Evolutionary conservation across 1,140 invertebrate species (phyloP).

Genomic region (Brachystomella parvula): DNA sequence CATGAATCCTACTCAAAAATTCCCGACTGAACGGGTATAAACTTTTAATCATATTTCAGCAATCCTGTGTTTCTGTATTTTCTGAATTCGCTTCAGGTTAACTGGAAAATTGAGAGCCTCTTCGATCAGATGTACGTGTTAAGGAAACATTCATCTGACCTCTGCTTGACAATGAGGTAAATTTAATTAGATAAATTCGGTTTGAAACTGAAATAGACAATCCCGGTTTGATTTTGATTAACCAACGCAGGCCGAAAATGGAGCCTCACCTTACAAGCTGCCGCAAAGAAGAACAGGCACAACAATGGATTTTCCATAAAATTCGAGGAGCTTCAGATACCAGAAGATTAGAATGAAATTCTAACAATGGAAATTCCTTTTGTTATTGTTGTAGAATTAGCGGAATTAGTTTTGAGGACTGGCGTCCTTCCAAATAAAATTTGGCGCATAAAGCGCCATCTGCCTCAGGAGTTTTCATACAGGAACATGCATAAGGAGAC

Average conservation of each 20-base stretch:
- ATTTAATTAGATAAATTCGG: too few relatives aligned
- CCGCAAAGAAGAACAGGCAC: background rate
- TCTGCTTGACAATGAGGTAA: slow-evolving; percentile 7
- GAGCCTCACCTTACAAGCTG: background rate
- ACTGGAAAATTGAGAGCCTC: slow-evolving; percentile 9
- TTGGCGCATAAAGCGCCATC: too few relatives aligned
- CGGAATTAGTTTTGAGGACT: too few relatives aligned
- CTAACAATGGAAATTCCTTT: too few relatives aligned
- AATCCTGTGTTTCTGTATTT: too few relatives aligned
- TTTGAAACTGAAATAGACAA: background rate
- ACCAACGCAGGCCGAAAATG: background rate
- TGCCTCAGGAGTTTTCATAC: too few relatives aligned
- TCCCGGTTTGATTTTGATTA: background rate
- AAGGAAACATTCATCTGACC: background rate
- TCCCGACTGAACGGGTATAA: background rate
- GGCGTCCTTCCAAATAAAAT: too few relatives aligned
- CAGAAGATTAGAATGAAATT: too few relatives aligned
- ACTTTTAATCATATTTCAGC: too few relatives aligned
- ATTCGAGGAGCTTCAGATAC: background rate
- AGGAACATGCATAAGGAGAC: too few relatives aligned
- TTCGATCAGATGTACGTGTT: background rate
- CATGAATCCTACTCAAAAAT: background rate
- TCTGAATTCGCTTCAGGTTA: too few relatives aligned
- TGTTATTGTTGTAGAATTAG: too few relatives aligned
- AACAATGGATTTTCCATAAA: slow-evolving; percentile 10